These are phyloP conservation scores for Pogona vitticeps DNA, from an alignment of 2,113 vertebrate species.

Conservation along the genomic window DNA sequence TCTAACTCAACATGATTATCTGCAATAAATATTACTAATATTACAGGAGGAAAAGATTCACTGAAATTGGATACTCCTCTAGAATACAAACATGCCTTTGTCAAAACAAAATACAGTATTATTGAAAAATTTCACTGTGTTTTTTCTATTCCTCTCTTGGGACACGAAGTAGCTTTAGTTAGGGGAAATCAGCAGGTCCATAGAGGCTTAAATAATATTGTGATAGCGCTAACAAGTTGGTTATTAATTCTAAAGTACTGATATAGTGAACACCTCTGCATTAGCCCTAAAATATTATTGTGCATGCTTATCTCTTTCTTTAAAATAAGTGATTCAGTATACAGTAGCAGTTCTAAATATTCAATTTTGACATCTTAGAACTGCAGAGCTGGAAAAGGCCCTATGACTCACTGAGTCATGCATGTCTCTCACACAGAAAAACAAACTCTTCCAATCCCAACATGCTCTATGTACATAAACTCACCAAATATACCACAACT, in stretches of 20 bases:
- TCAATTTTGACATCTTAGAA: background rate
- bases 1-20: background rate
- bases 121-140: background rate
- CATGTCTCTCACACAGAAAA: background rate
- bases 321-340: background rate
- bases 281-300: too few species aligned
- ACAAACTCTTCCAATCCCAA: background rate
- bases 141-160: background rate
- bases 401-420: too few species aligned
- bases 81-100: background rate
- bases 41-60: rapidly evolving
- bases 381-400: too few species aligned
- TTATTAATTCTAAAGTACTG: background rate
- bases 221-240: background rate
- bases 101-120: background rate
- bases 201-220: background rate
- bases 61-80: background rate
- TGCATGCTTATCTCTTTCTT: background rate
- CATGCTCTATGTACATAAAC: background rate
- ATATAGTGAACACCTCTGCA: too few species aligned
- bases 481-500: background rate
- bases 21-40: rapidly evolving
- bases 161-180: background rate
- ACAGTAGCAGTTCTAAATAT: background rate
- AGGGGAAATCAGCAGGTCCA: background rate